Base-by-base conservation (phyloP, 2,797 vertebrate genomes). In the Balearica regulorum region DNA sequence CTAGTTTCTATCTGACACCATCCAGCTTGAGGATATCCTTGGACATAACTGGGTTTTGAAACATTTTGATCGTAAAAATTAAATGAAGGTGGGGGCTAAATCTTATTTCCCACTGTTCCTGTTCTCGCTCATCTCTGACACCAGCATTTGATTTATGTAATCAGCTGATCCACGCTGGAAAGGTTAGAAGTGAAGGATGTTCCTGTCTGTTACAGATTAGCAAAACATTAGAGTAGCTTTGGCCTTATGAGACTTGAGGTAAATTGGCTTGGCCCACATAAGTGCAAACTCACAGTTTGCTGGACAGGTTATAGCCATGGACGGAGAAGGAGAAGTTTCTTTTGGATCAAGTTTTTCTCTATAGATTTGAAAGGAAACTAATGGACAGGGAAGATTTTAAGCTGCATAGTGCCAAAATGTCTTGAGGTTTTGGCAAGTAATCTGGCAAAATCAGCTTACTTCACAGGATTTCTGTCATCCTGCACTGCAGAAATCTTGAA, bases 111-210 rank as follows among this genome's bases (percentile, higher is more conserved):
- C 73, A 57, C 51, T 82, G 82, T 90, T 96, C 64, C 86, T 92
- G 75, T 76, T 94, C 75, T 96, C 13, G 8, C 75, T 95, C 64
- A 77, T 92, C 86, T 89, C 80, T 95, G 95, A 85, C 90, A 94
- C 75, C 0, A 1, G 69, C 68, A 89, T 90, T 89, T 84, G 93
- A 95, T 83, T 75, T 86, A 91, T 58, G 81, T 78, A 90, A 92
- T 77, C 94, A 94, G 72, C 65, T 92, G 78, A 91, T 95, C 88
- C 22, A 7, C 89, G 90, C 83, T 85, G 64, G 92, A 95, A 95
- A 95, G 94, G 86, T 95, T 92, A 94, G 84, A 96, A 96, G 90
- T 90, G 88, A 95, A 89, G 75, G 83, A 93, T 96, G 90, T 80
- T 94, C 75, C 83, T 95, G 90, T 90, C 93, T 77, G 31, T 77